These are phyloP conservation scores for Leptarthrus brevirostris DNA, from an alignment of 2,888 invertebrate genomes.

Conservation along the genomic window DNA sequence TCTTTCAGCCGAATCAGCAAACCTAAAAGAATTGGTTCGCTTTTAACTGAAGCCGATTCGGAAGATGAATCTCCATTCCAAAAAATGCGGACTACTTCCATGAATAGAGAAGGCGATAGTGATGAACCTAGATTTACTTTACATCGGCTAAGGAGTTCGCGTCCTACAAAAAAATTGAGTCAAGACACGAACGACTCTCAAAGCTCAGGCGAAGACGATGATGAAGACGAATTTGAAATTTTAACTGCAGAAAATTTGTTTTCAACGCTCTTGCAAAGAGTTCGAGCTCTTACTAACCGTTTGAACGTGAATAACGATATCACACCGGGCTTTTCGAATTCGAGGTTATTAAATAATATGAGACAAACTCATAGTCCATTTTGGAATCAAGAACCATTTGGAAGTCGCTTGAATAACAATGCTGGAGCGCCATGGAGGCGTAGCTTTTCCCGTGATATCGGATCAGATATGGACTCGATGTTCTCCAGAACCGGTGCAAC, in stretches of 20 bases:
- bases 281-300: slow-evolving; percentile 84
- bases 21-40: slow-evolving; percentile 75
- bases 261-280: slow-evolving; percentile 85
- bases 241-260: slow-evolving; percentile 92
- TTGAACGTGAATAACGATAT: slow-evolving; percentile 84
- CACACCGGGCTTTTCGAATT: slow-evolving; percentile 73
- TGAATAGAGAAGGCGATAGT: slow-evolving; percentile 71
- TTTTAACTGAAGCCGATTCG: slow-evolving; percentile 77
- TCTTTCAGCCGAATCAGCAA: slow-evolving; percentile 67
- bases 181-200: slow-evolving; percentile 81
- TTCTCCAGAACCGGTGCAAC: slow-evolving; percentile 72
- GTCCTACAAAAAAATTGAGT: slow-evolving; percentile 73
- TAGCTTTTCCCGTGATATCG: slow-evolving; percentile 75
- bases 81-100: slow-evolving; percentile 71
- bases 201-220: slow-evolving; percentile 88
- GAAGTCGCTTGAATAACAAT: slow-evolving; percentile 63
- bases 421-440: slow-evolving; percentile 71
- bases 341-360: slow-evolving; percentile 71
- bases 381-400: slow-evolving; percentile 66
- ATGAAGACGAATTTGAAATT: slow-evolving; percentile 91
- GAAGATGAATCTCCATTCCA: slow-evolving; percentile 75
- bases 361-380: slow-evolving; percentile 66
- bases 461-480: slow-evolving; percentile 79
- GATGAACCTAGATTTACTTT: slow-evolving; percentile 71
- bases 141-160: slow-evolving; percentile 77